Conservation (phyloP, 2,797 vertebrate genomes). For the Anomalospiza imberbis region DNA sequence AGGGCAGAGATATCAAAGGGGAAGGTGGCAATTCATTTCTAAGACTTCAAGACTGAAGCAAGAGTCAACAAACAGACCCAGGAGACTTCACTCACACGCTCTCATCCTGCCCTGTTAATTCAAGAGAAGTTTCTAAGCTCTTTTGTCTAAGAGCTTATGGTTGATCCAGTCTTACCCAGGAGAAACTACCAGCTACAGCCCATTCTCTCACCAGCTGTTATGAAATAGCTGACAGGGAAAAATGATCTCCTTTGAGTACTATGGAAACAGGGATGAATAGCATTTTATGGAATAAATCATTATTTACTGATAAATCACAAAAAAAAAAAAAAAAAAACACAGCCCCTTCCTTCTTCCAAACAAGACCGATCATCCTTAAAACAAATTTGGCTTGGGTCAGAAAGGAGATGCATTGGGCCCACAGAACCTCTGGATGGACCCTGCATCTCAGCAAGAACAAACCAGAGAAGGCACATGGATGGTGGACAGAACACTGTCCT, state of each 20-base stretch:
- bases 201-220: not conserved
- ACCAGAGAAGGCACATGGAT: not conserved
- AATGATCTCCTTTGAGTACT: not conserved
- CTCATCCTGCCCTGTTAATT: not conserved
- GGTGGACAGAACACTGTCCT: not conserved
- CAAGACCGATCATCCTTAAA: not conserved
- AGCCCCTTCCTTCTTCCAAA: not conserved
- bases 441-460: not conserved
- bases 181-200: not conserved
- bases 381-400: not conserved
- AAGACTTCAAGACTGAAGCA: not conserved
- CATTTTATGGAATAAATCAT: not conserved
- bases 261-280: not conserved
- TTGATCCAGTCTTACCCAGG: not conserved
- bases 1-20: not conserved
- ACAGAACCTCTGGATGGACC: not conserved
- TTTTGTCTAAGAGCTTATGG: not conserved
- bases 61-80: not conserved
- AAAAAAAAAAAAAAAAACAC: not conserved
- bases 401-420: not conserved
- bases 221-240: not conserved
- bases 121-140: not conserved
- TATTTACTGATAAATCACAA: not conserved
- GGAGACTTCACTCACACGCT: not conserved
- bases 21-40: fast-evolving